Evolutionary conservation across 2,113 vertebrate species (phyloP).

Genomic region (Pachyramphus minor): DNA sequence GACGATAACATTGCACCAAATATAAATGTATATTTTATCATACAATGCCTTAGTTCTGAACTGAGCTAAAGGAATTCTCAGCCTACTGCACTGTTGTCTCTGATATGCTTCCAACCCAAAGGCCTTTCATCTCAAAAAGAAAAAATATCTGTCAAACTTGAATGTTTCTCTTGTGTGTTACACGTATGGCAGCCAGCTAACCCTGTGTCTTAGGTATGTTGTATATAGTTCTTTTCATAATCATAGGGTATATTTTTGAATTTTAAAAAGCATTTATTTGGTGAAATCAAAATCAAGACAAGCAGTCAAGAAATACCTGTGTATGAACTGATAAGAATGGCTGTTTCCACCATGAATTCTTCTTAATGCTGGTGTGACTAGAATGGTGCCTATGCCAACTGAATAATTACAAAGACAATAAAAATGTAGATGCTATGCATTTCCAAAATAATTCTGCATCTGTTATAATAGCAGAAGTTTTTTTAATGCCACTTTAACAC

Average conservation of each 20-base stretch:
- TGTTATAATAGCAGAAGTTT: constrained; percentile 79
- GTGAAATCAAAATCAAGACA: constrained; percentile 66
- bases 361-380: constrained; percentile 74
- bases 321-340: constrained; percentile 58
- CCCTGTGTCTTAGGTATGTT: constrained; percentile 75
- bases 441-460: constrained; percentile 79
- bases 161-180: constrained; percentile 76
- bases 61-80: constrained; percentile 76
- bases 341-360: constrained; percentile 73
- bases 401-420: constrained; percentile 65
- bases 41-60: constrained; percentile 80
- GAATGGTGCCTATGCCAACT: constrained; percentile 78
- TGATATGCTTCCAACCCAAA: constrained; percentile 83
- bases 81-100: constrained; percentile 78
- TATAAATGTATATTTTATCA: constrained; percentile 76
- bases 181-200: constrained; percentile 71
- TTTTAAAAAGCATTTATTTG: constrained; percentile 75
- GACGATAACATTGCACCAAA: constrained; percentile 73
- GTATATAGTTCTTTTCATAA: constrained; percentile 80
- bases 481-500: constrained; percentile 83
- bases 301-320: constrained; percentile 67
- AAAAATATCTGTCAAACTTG: constrained; percentile 76
- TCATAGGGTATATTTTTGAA: constrained; percentile 82
- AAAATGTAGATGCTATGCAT: constrained; percentile 82
- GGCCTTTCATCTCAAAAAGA: constrained; percentile 78